Conservation (phyloP, 2,113 vertebrate species). For the Genyomyrus donnyi region DNA sequence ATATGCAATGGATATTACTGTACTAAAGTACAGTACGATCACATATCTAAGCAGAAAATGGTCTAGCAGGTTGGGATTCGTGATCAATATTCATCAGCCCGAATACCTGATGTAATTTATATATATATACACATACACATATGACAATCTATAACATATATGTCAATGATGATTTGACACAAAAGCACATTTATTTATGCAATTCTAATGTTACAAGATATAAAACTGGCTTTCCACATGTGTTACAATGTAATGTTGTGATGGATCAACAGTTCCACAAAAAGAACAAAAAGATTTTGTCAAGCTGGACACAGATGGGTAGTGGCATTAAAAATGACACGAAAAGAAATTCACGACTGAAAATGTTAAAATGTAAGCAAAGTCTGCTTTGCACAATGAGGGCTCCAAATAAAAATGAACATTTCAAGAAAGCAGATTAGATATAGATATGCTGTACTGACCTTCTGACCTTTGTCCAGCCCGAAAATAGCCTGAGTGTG, state of each 20-base stretch:
- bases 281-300: neutral
- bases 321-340: neutral
- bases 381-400: neutral
- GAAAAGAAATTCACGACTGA: neutral
- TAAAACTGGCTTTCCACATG: constrained; percentile 17
- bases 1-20: neutral
- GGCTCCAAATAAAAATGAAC: neutral
- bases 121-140: neutral
- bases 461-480: neutral
- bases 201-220: constrained; percentile 16
- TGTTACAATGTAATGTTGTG: constrained; percentile 12
- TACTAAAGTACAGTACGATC: neutral
- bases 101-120: neutral
- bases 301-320: neutral
- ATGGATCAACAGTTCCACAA: constrained; percentile 5
- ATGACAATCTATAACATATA: constrained; percentile 18
- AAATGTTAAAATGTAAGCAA: neutral
- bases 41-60: neutral
- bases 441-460: neutral
- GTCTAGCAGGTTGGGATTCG: neutral
- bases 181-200: constrained; percentile 28
- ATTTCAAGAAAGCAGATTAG: neutral
- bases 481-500: neutral
- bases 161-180: constrained; percentile 28
- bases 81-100: neutral